Percentiles rank a stretch among this genome's conserved stretches.
These are phyloP conservation scores for Carpatolechia fugitivella DNA, from an alignment of 2,888 invertebrate genomes.

Conservation along the genomic window DNA sequence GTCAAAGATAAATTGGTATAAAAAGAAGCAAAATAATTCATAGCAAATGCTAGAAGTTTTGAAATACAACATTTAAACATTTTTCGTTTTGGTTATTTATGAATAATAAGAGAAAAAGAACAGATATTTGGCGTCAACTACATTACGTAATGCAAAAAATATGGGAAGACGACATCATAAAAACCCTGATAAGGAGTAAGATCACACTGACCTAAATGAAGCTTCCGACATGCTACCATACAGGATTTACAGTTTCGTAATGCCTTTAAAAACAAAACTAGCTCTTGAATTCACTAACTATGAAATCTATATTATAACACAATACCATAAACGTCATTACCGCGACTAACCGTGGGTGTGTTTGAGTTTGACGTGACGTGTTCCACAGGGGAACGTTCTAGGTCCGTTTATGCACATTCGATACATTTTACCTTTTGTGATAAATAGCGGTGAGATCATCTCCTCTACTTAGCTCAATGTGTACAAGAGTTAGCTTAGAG, in stretches of 20 bases:
- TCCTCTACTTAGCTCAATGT: slow-evolving; percentile 49
- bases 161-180: not conserved
- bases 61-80: too few relatives aligned
- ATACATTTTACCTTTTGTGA: slow-evolving; percentile 53
- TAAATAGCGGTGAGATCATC: slow-evolving; percentile 64
- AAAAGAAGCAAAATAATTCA: not conserved
- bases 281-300: not conserved
- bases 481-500: slow-evolving; percentile 36
- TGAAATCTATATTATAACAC: not conserved
- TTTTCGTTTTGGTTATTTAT: not conserved
- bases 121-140: not conserved
- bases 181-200: not conserved
- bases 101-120: not conserved
- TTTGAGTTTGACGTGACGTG: slow-evolving; percentile 44
- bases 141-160: not conserved
- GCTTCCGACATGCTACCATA: not conserved
- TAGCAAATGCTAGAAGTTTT: not conserved
- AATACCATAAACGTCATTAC: not conserved
- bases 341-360: slow-evolving; percentile 41
- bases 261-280: not conserved
- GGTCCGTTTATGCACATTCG: slow-evolving; percentile 43
- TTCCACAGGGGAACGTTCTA: slow-evolving; percentile 33
- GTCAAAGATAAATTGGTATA: not conserved
- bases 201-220: slow-evolving; percentile 5
- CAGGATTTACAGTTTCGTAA: not conserved